Percentiles rank a stretch among this genome's conserved stretches.
phyloP scores from a whole-genome alignment of 2,888 invertebrate species.

The Scaptomyza cyrtandrae region DNA sequence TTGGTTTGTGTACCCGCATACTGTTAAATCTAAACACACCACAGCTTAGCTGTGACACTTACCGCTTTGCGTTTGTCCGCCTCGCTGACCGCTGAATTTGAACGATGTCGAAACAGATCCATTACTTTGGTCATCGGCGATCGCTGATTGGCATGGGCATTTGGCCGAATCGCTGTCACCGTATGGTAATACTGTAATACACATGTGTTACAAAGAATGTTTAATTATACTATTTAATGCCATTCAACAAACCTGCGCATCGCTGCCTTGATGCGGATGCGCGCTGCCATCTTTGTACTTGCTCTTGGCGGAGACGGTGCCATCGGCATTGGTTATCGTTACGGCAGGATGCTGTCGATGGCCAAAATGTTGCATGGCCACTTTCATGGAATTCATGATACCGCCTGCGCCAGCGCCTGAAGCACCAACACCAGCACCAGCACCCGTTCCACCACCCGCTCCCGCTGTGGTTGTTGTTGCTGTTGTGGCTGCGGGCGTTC shows the following conservation, averaged over 20 bases:
- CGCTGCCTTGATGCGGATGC: conserved; percentile 88
- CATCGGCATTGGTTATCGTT: conserved; percentile 81
- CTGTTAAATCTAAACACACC: background rate
- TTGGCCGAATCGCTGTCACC: conserved; percentile 87
- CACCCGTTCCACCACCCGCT: conserved; percentile 63
- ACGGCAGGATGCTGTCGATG: conserved; percentile 81
- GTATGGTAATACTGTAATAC: conserved; percentile 89
- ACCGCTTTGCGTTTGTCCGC: conserved; percentile 90
- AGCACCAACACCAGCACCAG: conserved; percentile 19
- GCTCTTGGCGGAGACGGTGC: conserved; percentile 78
- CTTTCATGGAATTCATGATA: conserved; percentile 94
- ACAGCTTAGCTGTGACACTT: conserved; percentile 81
- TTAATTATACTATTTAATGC: background rate
- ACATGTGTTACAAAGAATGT: background rate
- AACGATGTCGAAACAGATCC: conserved; percentile 93
- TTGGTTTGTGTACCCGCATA: conserved; percentile 24
- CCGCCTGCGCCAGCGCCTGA: conserved; percentile 59
- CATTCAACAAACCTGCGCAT: conserved; percentile 79
- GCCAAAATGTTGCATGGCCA: conserved; percentile 88
- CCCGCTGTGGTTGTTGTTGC: conserved; percentile 61
- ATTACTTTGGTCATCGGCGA: conserved; percentile 96
- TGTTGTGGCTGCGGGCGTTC: conserved; percentile 42
- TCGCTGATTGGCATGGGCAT: conserved; percentile 84
- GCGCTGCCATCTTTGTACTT: conserved; percentile 89
- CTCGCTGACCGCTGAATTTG: conserved; percentile 89